Evolutionary conservation across 2,888 invertebrate genomes (phyloP).

Genomic region (Dryadula phaetusa): DNA sequence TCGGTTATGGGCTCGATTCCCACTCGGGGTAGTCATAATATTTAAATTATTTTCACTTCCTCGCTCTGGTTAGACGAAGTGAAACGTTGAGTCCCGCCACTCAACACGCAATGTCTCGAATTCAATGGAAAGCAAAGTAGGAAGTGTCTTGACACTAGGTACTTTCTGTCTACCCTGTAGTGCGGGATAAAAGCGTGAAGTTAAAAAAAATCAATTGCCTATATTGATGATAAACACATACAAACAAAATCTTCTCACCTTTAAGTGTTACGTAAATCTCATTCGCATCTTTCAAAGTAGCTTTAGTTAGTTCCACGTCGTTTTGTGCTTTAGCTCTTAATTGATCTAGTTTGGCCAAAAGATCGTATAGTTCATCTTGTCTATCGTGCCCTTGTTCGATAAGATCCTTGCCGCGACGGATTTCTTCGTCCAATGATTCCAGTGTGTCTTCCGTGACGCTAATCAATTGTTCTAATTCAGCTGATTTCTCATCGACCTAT

Average conservation of each 20-base stretch:
- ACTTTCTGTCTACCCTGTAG: too few relatives aligned
- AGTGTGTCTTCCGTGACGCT: conserved; percentile 84
- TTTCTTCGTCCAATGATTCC: conserved; percentile 86
- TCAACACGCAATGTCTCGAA: too few relatives aligned
- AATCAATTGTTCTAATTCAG: conserved; percentile 77
- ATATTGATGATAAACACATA: not conserved
- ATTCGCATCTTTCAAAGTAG: conserved; percentile 75
- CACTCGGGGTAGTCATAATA: too few relatives aligned
- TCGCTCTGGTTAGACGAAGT: too few relatives aligned
- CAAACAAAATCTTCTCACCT: conserved; percentile 69
- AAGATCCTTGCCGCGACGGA: conserved; percentile 86
- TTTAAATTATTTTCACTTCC: too few relatives aligned
- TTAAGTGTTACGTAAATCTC: conserved; percentile 90
- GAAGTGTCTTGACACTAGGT: too few relatives aligned
- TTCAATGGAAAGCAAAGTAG: too few relatives aligned
- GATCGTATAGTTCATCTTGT: conserved; percentile 91
- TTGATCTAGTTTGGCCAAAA: conserved; percentile 91
- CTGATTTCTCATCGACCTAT: conserved; percentile 82
- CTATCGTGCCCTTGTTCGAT: conserved; percentile 83
- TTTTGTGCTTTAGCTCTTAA: conserved; percentile 90
- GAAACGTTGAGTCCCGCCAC: too few relatives aligned
- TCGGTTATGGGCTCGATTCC: too few relatives aligned
- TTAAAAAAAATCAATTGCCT: too few relatives aligned
- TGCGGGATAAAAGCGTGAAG: too few relatives aligned
- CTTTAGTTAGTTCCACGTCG: conserved; percentile 94